Percentiles rank a stretch among this genome's conserved stretches.
These are phyloP conservation scores for Saccopteryx bilineata DNA, from an alignment of 2,113 vertebrate species.

Conservation along the genomic window DNA sequence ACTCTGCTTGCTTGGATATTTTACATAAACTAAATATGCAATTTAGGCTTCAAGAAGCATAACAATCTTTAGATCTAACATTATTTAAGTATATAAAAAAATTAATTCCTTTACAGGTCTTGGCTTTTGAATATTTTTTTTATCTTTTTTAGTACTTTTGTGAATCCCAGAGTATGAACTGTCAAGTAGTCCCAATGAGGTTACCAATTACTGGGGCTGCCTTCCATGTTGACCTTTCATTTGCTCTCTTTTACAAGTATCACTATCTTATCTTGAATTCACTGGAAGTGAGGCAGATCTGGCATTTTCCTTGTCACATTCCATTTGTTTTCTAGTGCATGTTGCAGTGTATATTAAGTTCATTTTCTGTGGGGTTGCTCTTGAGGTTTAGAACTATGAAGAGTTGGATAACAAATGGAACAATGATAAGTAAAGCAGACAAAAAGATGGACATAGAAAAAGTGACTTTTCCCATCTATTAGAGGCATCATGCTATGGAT, in stretches of 20 bases:
- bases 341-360: not conserved
- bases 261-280: not conserved
- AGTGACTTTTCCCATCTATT: not conserved
- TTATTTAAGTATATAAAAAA: not conserved
- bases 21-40: not conserved
- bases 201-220: not conserved
- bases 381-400: not conserved
- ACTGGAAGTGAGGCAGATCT: not conserved
- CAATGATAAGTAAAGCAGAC: constrained; percentile 9
- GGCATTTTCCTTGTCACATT: constrained; percentile 55
- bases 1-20: not conserved
- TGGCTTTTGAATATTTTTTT: not conserved
- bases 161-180: not conserved
- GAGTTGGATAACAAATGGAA: not conserved
- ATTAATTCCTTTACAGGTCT: not conserved
- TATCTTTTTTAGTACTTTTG: not conserved
- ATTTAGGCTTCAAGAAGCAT: not conserved
- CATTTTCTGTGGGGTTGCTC: constrained; percentile 23
- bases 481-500: not conserved
- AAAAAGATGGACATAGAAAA: not conserved
- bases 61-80: not conserved
- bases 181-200: not conserved
- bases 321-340: constrained; percentile 61
- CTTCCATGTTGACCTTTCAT: constrained; percentile 31
- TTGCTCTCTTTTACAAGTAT: constrained; percentile 48